A percentile compares a stretch with the other conserved stretches of the same genome.
These are phyloP conservation scores for Dendronephthya gigantea DNA, from an alignment of 64 coral and sea anemone genomes.

Conservation along the genomic window DNA sequence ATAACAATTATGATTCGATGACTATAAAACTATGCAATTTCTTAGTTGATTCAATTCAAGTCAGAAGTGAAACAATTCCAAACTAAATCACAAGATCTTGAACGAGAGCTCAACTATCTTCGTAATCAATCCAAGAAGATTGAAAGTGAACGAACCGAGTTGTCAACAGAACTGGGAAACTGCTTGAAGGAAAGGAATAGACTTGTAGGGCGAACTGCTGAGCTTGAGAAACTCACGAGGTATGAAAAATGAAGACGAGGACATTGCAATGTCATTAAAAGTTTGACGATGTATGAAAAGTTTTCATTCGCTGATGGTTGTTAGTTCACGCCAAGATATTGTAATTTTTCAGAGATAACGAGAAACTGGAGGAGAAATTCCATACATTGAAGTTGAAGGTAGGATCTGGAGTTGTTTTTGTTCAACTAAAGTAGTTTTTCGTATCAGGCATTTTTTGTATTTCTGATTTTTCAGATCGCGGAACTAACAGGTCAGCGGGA, in stretches of 20 bases:
- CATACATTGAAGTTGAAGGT: constrained; percentile 54
- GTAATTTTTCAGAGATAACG: constrained; percentile 37
- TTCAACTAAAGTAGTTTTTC: not conserved
- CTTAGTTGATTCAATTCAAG: not conserved
- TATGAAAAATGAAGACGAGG: not conserved
- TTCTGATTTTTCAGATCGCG: constrained; percentile 46
- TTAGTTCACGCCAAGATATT: not conserved
- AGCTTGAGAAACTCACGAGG: constrained; percentile 76
- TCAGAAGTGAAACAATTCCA: constrained; percentile 25
- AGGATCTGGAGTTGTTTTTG: not conserved
- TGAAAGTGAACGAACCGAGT: constrained; percentile 58
- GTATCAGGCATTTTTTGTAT: not conserved
- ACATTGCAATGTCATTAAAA: too few relatives aligned
- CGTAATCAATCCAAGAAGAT: constrained; percentile 75
- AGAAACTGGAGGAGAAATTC: constrained; percentile 52
- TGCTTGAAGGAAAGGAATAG: constrained; percentile 75
- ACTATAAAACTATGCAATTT: not conserved
- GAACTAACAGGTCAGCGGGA: constrained; percentile 62
- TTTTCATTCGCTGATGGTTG: too few relatives aligned
- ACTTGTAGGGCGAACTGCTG: constrained; percentile 60
- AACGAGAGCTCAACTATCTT: constrained; percentile 68
- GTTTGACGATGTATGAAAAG: too few relatives aligned
- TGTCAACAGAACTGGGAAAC: constrained; percentile 40
- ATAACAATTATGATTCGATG: too few relatives aligned
- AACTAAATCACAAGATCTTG: constrained; percentile 54